A percentile compares a stretch with the other conserved stretches of the same genome.
phyloP scores from a whole-genome alignment of 2,113 vertebrate species.

The Scytalopus superciliaris region DNA sequence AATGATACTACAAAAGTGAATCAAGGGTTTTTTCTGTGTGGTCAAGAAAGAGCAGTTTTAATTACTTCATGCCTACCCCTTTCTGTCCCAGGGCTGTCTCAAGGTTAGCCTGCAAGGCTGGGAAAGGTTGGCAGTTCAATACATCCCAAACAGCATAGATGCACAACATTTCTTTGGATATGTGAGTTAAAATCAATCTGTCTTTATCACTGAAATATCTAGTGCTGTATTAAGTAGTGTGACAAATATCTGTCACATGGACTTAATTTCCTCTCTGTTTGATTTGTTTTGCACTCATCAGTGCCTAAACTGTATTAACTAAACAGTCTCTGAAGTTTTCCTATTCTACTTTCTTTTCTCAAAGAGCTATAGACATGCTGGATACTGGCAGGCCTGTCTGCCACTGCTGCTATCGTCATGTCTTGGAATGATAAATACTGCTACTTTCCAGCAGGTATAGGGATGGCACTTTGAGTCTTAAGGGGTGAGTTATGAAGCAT shows the following conservation, averaged over 20 bases:
- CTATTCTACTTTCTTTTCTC: neutral
- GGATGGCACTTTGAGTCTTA: neutral
- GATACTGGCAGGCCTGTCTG: neutral
- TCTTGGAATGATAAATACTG: neutral
- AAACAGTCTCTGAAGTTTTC: neutral
- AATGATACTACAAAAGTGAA: neutral
- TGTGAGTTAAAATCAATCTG: neutral
- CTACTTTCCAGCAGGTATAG: neutral
- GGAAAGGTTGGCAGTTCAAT: neutral
- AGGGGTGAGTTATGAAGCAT: neutral
- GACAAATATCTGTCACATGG: neutral
- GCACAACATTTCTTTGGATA: neutral
- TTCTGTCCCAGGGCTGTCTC: neutral
- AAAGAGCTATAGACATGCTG: neutral
- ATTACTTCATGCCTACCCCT: neutral
- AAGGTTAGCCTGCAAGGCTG: neutral
- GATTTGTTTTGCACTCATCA: neutral
- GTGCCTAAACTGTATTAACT: neutral
- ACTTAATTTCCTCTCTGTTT: neutral
- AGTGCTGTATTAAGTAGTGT: neutral
- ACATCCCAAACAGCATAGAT: neutral
- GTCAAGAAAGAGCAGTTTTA: neutral
- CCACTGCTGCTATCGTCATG: neutral
- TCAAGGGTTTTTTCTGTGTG: neutral
- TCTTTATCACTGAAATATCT: neutral